Evolutionary conservation across 2,888 invertebrate species (phyloP), one percentile per base, ranked within the genome.

Genomic region (Eurytoma californica): DNA sequence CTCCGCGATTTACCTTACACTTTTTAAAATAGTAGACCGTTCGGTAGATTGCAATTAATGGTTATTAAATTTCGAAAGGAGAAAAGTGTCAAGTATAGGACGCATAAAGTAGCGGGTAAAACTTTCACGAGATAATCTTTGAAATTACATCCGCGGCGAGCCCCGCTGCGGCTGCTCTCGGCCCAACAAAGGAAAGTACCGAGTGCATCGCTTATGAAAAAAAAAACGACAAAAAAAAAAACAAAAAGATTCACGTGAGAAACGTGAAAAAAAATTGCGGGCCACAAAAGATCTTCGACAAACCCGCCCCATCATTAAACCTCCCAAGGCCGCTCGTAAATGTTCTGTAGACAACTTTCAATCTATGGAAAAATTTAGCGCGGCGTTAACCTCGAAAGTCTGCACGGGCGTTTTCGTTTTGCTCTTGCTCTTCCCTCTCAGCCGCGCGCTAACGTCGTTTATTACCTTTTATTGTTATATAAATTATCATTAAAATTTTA

Each of bases 261-360:
- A 66, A 49, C 20, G 18, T 24, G 49, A 67, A 67, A 67, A 67
- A 53, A 28, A 39, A 39, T 20, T 13, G 20, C 39, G 4, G 49
- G 20, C 20, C 65, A 49, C 63, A 60, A 47, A 63, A 63, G 5
- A 18, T 30, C 39, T 63, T 47, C 63, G 63, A 63, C 63, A 39
- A n/a, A 39, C 63, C 39, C 63, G 63, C 53, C 51, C 67, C 53
- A 9, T 67, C 67, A 53, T 67, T 67, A 67, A 51, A 67, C 5
- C 24, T 53, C 67, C 39, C 39, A 67, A 67, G 67, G 67, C 24
- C 28, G 67, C 20, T 47, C 28, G 18, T 65, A 65, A n/a, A 65
- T 18, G 47, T 20, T 12, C 39, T 39, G 39, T 39, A 20, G 24
- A 63, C 39, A 16, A 61, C 61, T 30, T 63, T 63, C n/a, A 47